Evolutionary conservation across 2,888 invertebrate species (phyloP).

Genomic region (Chelonus formosanus): DNA sequence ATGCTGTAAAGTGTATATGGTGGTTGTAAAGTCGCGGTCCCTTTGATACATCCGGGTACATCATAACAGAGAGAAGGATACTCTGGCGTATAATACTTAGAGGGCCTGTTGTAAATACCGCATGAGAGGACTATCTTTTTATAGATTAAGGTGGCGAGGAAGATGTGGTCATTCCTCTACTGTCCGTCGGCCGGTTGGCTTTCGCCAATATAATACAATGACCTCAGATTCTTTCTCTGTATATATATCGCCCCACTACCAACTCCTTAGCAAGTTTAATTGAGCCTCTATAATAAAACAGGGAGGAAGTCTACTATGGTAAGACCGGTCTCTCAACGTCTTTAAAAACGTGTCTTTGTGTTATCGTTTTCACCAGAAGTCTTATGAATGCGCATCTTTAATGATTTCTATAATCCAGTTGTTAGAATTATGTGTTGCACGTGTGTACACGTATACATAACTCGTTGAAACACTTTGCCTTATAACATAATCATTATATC

Average conservation of each 20-base stretch:
- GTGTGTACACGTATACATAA: background rate
- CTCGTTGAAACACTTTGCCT: background rate
- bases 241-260: background rate
- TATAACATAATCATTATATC: background rate
- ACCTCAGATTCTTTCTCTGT: constrained; percentile 16
- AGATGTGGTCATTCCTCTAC: constrained; percentile 16
- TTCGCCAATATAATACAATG: constrained; percentile 26
- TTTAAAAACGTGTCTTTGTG: constrained; percentile 22
- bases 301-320: constrained; percentile 28
- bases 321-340: constrained; percentile 13
- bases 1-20: constrained; percentile 60
- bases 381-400: background rate
- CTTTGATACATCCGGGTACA: constrained; percentile 56
- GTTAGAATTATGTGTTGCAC: no score
- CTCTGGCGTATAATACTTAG: constrained; percentile 31
- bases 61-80: constrained; percentile 32
- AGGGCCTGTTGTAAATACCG: constrained; percentile 55
- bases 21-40: constrained; percentile 55
- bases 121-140: constrained; percentile 38
- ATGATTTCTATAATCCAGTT: constrained; percentile 16
- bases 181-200: constrained; percentile 15
- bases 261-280: constrained; percentile 43
- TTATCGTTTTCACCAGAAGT: constrained; percentile 22
- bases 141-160: constrained; percentile 33
- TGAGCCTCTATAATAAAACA: constrained; percentile 45